Percentiles rank a stretch among this genome's conserved stretches.
Evolutionary conservation across 2,113 vertebrate genomes (phyloP).

Genomic region (Agelaius tricolor): DNA sequence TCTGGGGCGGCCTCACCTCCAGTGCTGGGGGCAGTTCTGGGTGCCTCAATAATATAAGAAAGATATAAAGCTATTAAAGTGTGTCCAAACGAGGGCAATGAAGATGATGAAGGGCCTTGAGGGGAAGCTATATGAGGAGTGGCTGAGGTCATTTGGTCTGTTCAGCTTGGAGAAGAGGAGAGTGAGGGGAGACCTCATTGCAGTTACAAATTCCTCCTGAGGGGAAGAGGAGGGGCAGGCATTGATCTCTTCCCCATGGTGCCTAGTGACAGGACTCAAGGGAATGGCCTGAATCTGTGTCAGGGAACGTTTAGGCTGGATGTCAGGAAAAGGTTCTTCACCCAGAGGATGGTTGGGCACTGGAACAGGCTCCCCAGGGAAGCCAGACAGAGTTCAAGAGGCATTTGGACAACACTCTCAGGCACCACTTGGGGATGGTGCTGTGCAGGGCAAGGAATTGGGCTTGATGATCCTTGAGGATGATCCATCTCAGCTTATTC

Average conservation of each 20-base stretch:
- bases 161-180: not conserved
- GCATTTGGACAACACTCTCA: not conserved
- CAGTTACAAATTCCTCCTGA: not conserved
- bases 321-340: not conserved
- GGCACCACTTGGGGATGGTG: not conserved
- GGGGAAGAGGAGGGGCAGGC: fast-evolving
- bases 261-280: fast-evolving
- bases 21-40: not conserved
- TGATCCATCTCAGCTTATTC: not conserved
- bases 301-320: fast-evolving
- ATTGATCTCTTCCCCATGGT: not conserved
- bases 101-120: not conserved
- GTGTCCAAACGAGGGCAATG: not conserved
- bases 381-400: not conserved
- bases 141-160: not conserved
- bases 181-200: not conserved
- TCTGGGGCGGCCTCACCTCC: fast-evolving
- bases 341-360: not conserved
- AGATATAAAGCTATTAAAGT: fast-evolving
- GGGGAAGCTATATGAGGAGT: not conserved
- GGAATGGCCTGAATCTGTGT: not conserved
- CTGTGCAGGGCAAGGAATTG: not conserved
- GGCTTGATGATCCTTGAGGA: not conserved
- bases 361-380: not conserved
- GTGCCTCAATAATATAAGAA: not conserved